Conservation (phyloP, 92 coral and sea anemone genomes). For the Epizoanthus fatuus region DNA sequence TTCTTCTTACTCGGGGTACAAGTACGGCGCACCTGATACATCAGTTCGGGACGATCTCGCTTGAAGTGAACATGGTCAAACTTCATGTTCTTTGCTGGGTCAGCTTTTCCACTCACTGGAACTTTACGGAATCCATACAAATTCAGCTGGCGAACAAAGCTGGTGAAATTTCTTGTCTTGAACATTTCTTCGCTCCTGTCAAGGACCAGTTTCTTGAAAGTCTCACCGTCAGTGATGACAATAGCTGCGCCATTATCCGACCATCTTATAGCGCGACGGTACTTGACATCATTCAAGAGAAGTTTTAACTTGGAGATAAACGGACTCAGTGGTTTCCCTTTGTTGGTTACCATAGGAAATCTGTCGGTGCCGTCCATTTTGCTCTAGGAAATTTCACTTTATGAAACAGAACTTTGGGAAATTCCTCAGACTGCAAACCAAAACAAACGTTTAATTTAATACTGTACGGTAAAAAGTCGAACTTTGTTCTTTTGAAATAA, state of each 20-base stretch:
- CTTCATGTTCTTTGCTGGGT: conserved; percentile 99
- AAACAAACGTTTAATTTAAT: conserved; percentile 16
- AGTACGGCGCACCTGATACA: conserved; percentile 96
- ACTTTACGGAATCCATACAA: conserved; percentile 95
- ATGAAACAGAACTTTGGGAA: background rate
- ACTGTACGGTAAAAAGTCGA: background rate
- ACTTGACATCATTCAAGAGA: conserved; percentile 95
- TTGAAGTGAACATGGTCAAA: conserved; percentile 94
- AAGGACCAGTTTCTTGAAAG: conserved; percentile 94
- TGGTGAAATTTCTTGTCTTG: conserved; percentile 97
- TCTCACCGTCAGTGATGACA: conserved; percentile 98
- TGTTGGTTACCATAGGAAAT: conserved; percentile 59
- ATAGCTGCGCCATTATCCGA: conserved; percentile 94
- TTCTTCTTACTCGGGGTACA: conserved; percentile 93
- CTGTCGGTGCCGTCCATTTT: conserved; percentile 58
- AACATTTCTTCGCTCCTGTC: conserved; percentile 99
- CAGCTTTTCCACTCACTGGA: conserved; percentile 97
- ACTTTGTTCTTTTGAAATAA: background rate
- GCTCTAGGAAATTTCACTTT: background rate
- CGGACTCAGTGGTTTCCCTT: conserved; percentile 97
- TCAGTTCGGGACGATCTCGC: conserved; percentile 93
- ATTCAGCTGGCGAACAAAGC: conserved; percentile 98
- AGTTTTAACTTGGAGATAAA: conserved; percentile 96
- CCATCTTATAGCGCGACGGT: conserved; percentile 97
- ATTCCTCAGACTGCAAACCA: background rate